phyloP scores from a whole-genome alignment of 2,797 vertebrate species.

The Phoxinus dragarum region DNA sequence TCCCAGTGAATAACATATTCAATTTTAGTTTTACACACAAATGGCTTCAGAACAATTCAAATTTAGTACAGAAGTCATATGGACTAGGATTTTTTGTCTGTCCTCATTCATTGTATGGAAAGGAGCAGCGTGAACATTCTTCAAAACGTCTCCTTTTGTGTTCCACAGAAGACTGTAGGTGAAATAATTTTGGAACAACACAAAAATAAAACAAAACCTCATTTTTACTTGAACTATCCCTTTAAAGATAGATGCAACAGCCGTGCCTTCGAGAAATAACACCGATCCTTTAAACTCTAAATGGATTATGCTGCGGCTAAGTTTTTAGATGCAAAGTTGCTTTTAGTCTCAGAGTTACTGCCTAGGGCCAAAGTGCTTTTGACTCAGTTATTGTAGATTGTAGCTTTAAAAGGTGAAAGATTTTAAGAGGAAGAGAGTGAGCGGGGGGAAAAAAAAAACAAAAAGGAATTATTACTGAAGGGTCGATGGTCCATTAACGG shows the following conservation, averaged over 20 bases:
- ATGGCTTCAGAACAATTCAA: background rate
- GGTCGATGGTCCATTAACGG: constrained; percentile 48
- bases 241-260: constrained; percentile 19
- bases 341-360: constrained; percentile 46
- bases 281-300: constrained; percentile 28
- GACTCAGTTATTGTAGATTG: constrained; percentile 46
- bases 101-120: background rate
- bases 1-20: background rate
- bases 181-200: background rate
- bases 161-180: background rate
- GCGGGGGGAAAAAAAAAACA: background rate
- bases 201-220: background rate
- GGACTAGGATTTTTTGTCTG: background rate
- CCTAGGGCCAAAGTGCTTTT: constrained; percentile 48
- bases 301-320: constrained; percentile 21
- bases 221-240: constrained; percentile 3
- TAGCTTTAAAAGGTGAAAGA: constrained; percentile 52
- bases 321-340: constrained; percentile 45
- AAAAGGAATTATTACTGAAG: constrained; percentile 38
- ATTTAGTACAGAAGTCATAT: background rate
- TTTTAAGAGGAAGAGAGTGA: constrained; percentile 46
- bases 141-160: background rate
- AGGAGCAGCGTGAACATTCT: background rate
- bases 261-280: background rate
- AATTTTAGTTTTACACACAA: background rate